These are phyloP conservation scores for Oceanodroma tethys DNA, from an alignment of 2,113 vertebrate genomes.

Conservation along the genomic window DNA sequence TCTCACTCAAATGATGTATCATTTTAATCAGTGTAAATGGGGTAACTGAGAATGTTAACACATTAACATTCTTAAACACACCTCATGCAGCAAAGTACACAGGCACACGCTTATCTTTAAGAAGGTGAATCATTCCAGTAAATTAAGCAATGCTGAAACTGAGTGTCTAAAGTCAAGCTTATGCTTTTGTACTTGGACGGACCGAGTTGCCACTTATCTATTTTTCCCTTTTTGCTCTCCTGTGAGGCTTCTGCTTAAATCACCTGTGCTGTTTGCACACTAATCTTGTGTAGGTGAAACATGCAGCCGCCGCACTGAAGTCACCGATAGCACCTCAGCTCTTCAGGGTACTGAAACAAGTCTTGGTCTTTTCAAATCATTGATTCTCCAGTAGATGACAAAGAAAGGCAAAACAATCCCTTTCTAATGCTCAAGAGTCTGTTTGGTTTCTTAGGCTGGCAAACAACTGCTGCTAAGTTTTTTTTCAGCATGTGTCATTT, in stretches of 20 bases:
- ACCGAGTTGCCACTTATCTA: background rate
- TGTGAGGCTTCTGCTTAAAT: background rate
- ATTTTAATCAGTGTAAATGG: background rate
- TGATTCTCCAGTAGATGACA: background rate
- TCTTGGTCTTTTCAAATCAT: background rate
- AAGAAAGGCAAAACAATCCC: background rate
- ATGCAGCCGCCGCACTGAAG: background rate
- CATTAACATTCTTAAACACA: background rate
- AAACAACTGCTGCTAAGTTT: background rate
- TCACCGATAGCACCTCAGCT: background rate
- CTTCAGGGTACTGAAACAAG: background rate
- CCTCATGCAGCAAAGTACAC: background rate
- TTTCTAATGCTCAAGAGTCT: background rate
- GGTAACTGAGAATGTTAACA: background rate
- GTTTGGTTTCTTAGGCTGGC: background rate
- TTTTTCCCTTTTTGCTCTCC: background rate
- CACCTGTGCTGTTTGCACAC: accelerated
- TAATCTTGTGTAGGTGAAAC: background rate
- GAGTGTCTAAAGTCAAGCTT: background rate
- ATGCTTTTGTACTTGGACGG: background rate
- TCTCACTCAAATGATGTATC: background rate
- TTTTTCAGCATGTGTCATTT: background rate
- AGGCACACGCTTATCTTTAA: background rate
- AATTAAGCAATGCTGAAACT: background rate
- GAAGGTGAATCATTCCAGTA: background rate